Evolutionary conservation across 1,140 invertebrate species (phyloP).

Genomic region (Tetragnatha versicolor): DNA sequence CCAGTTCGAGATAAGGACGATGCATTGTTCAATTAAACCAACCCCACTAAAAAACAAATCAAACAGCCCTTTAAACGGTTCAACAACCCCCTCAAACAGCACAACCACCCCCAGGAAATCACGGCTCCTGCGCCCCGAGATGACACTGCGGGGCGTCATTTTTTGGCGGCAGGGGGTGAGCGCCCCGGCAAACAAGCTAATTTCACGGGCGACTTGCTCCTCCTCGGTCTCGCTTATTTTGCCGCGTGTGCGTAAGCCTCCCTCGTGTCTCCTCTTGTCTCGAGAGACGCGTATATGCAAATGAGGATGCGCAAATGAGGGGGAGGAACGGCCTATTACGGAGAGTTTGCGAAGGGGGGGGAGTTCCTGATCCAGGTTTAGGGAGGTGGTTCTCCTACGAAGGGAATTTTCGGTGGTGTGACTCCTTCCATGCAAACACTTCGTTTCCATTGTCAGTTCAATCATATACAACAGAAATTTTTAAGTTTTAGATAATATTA

Average conservation of each 20-base stretch:
- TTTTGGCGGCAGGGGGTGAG: too few relatives aligned
- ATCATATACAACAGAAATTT: too few relatives aligned
- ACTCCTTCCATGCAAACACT: neutral
- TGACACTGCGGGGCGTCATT: too few relatives aligned
- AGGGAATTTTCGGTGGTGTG: neutral
- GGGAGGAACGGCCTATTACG: constrained; percentile 36
- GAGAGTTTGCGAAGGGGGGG: too few relatives aligned
- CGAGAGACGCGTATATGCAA: constrained; percentile 34
- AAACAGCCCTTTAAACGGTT: too few relatives aligned
- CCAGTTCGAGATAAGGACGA: too few relatives aligned
- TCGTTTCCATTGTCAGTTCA: neutral
- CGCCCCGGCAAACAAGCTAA: constrained; percentile 50
- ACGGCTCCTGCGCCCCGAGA: too few relatives aligned
- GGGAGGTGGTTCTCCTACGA: neutral
- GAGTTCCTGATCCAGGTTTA: neutral
- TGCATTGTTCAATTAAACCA: too few relatives aligned
- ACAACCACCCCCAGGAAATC: too few relatives aligned
- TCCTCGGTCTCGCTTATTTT: constrained; percentile 34
- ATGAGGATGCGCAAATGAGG: constrained; percentile 29
- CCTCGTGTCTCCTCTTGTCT: neutral
- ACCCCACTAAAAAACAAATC: too few relatives aligned
- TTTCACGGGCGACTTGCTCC: constrained; percentile 47
- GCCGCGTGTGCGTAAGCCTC: neutral
- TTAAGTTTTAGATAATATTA: too few relatives aligned
- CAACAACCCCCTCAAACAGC: too few relatives aligned